A percentile compares a stretch with the other conserved stretches of the same genome.
Evolutionary conservation across 2,797 vertebrate species (phyloP).

Genomic region (Scolopax bukidnonensis): DNA sequence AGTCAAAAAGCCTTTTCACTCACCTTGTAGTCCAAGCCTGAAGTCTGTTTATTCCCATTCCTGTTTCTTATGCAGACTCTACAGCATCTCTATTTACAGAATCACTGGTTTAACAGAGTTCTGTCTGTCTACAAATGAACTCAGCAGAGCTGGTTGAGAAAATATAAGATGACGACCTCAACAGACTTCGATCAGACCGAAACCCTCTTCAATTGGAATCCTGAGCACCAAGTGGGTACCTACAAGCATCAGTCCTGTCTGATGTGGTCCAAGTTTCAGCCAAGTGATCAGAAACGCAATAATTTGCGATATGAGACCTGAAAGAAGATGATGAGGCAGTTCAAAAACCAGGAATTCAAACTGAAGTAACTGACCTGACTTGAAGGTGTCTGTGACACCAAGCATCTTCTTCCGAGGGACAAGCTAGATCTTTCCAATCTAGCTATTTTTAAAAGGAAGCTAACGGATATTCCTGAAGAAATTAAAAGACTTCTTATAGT

Average conservation of each 20-base stretch:
- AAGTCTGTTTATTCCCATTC: background rate
- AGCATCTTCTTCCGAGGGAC: background rate
- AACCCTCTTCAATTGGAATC: background rate
- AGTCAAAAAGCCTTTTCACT: background rate
- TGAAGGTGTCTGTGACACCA: background rate
- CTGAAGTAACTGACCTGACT: background rate
- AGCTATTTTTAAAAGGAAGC: background rate
- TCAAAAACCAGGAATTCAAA: background rate
- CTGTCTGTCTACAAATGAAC: background rate
- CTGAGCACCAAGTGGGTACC: background rate
- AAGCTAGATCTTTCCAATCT: background rate
- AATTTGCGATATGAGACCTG: background rate
- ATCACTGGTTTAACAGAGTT: background rate
- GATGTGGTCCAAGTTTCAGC: background rate
- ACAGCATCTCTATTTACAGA: background rate
- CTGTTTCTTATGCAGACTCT: background rate
- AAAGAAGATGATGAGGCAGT: background rate
- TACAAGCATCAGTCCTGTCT: background rate
- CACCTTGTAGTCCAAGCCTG: background rate
- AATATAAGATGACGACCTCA: rapidly evolving
- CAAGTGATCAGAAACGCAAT: background rate
- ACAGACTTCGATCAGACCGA: background rate
- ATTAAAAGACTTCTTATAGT: background rate
- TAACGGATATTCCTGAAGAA: background rate
- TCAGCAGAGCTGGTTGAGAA: background rate